Evolutionary conservation across 2,888 invertebrate species (phyloP), one percentile per base, ranked within the genome.

Genomic region (Athalia circularis): DNA sequence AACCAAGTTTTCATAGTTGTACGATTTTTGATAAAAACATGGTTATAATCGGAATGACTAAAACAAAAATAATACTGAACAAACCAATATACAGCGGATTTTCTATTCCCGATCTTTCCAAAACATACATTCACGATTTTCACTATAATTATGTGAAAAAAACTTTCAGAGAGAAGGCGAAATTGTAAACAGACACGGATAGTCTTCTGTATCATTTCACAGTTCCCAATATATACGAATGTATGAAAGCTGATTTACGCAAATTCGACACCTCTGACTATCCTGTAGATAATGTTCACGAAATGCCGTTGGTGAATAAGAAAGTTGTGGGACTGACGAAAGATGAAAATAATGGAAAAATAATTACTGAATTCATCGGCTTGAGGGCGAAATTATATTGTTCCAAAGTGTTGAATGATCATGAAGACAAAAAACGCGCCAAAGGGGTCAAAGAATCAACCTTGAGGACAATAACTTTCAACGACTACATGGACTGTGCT

Each of bases 141-240:
- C 81, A 83, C 61, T 81, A 80, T 54, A 57, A 80, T 61, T 79
- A 77, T 70, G 62, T 79, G 5, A 64, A 54, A 48, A 62, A 62
- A 48, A 67, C 8, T 4, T 80, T 80, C 57, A 59, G 68, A 0
- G 74, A 79, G 57, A 74, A 68, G 47, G 79, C 64, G 9, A 85
- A 82, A 77, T 76, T 88, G 50, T 87, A 86, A 67, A 85, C 81
- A 52, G 87, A 88, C 77, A 88, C 87, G 2, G 87, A 88, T 78
- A 83, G 82, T 8, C 82, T 87, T 5, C 83, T 87, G 15, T 83
- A 87, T 61, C 76, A 86, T 11, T 84, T 91, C 6, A 79, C 81
- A 15, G 88, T 86, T 9, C 81, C 85, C 3, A 87, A 90, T 82
- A 77, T 90, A 57, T 90, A 91, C 83, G 80, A 80, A 4, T 72